phyloP scores from a whole-genome alignment of 2,113 vertebrate genomes.

The Pantherophis guttatus region DNA sequence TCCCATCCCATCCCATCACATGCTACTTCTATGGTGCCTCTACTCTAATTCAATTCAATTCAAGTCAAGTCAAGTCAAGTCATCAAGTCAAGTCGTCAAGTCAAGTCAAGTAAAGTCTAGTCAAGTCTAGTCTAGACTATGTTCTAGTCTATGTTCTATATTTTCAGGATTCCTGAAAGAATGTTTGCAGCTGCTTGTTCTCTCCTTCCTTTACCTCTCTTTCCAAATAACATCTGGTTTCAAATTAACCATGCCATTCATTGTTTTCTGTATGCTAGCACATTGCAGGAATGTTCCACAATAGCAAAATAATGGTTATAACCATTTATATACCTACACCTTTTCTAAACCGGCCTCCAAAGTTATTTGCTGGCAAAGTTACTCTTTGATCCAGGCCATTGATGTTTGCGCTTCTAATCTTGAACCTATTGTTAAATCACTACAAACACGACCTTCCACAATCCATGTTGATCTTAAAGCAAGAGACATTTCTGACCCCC shows the following conservation, averaged over 20 bases:
- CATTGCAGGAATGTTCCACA: background rate
- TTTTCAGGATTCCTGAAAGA: background rate
- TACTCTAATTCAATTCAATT: no score
- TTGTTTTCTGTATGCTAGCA: background rate
- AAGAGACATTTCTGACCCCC: background rate
- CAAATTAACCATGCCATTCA: slow-evolving; percentile 1
- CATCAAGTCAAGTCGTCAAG: no score
- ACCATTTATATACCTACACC: no score
- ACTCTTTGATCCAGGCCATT: background rate
- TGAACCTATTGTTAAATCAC: background rate
- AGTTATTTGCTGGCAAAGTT: background rate
- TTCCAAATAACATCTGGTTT: background rate
- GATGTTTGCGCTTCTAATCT: background rate
- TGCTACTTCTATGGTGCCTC: no score
- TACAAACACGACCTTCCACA: background rate
- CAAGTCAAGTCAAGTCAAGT: no score
- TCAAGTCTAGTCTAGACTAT: no score
- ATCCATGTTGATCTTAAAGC: background rate
- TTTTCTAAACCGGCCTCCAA: background rate
- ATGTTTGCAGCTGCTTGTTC: background rate
- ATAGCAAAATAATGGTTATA: background rate
- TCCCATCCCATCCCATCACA: no score
- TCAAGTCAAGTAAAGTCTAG: no score
- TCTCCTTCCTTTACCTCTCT: background rate
- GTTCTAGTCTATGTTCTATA: background rate